phyloP scores from a whole-genome alignment of 1,140 invertebrate genomes.

The Drosophila ficusphila region DNA sequence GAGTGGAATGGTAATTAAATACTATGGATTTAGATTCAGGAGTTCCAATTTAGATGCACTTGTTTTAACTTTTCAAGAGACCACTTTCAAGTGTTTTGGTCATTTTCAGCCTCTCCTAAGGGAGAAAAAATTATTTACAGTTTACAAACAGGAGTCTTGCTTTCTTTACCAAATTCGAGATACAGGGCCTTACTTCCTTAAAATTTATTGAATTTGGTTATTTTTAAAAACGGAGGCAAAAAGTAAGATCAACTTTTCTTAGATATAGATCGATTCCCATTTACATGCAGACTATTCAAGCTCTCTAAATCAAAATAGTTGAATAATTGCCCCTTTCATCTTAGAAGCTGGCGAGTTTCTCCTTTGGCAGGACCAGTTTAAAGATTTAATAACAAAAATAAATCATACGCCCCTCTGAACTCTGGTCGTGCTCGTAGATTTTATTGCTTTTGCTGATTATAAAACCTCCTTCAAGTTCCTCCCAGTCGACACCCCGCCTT shows the following conservation, averaged over 20 bases:
- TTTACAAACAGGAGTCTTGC: too few relatives aligned
- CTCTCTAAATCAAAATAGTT: constrained; percentile 18
- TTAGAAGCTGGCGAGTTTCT: neutral
- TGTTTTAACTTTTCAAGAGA: too few relatives aligned
- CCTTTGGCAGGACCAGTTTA: constrained; percentile 41
- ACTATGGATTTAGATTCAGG: too few relatives aligned
- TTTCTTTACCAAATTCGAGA: too few relatives aligned
- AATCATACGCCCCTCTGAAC: constrained; percentile 66
- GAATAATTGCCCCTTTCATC: neutral
- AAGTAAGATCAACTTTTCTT: neutral
- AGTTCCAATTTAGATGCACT: too few relatives aligned
- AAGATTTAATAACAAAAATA: constrained; percentile 75
- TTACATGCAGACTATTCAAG: neutral
- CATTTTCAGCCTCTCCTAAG: too few relatives aligned
- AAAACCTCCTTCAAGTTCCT: constrained; percentile 49
- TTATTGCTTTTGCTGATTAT: constrained; percentile 78
- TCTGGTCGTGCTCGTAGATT: constrained; percentile 34
- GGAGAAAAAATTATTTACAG: too few relatives aligned
- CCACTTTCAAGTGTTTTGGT: too few relatives aligned
- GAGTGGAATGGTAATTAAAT: neutral
- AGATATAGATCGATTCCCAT: neutral
- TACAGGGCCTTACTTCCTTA: too few relatives aligned
- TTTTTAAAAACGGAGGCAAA: too few relatives aligned
- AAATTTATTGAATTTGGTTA: too few relatives aligned
- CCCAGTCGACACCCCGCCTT: neutral